Percentiles rank a stretch among this genome's conserved stretches.
Conservation (phyloP, 1,140 invertebrate species). For the Drosophila orena region DNA sequence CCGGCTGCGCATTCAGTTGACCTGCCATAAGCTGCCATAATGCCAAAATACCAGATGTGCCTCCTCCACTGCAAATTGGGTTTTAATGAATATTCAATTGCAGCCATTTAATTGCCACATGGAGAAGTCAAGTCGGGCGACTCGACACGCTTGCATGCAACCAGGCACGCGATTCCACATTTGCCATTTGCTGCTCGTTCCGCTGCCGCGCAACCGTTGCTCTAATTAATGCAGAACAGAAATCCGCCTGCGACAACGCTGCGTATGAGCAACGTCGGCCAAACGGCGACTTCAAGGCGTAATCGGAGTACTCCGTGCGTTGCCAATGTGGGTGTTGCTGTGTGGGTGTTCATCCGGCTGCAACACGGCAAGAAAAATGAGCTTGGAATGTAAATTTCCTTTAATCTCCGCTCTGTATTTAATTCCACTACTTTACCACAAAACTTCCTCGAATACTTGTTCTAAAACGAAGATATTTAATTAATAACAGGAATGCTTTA, state of each 20-base stretch:
- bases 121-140: constrained; percentile 18
- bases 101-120: constrained; percentile 58
- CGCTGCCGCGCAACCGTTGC: constrained; percentile 33
- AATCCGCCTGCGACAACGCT: constrained; percentile 61
- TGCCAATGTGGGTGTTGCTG: constrained; percentile 10
- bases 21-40: constrained; percentile 28
- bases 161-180: constrained; percentile 52
- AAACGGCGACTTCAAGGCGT: constrained; percentile 23
- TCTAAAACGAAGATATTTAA: no score
- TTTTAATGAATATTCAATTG: constrained; percentile 78
- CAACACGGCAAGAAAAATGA: background rate
- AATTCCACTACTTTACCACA: no score
- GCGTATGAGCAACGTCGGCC: constrained; percentile 65
- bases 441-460: no score
- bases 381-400: background rate
- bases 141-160: constrained; percentile 57
- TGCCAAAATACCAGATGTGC: constrained; percentile 61
- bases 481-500: background rate
- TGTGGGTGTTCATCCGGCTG: constrained; percentile 13
- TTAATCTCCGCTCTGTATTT: background rate
- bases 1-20: constrained; percentile 4
- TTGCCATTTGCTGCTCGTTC: constrained; percentile 3
- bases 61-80: constrained; percentile 57
- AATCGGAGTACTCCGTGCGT: constrained; percentile 47
- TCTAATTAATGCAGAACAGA: constrained; percentile 76